A percentile compares a stretch with the other conserved stretches of the same genome.
Conservation (phyloP, 2,797 vertebrate genomes). For the Salmo trutta region DNA sequence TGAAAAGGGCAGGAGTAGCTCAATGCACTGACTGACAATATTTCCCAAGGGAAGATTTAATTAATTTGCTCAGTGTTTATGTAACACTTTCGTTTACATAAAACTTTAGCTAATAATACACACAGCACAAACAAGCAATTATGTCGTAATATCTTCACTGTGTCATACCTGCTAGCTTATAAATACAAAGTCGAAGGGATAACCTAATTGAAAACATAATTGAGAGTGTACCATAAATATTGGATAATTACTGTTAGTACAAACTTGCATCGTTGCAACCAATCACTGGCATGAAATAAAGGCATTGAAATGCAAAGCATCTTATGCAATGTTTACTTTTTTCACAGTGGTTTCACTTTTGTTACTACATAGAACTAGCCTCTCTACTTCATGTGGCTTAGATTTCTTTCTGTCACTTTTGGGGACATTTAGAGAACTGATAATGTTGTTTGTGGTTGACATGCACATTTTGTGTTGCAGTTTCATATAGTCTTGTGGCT, state of each 20-base stretch:
- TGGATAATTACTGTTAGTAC: not conserved
- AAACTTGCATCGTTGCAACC: not conserved
- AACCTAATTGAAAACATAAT: not conserved
- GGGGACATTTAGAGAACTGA: not conserved
- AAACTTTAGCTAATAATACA: not conserved
- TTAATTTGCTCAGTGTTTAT: too few species aligned
- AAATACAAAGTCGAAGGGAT: too few species aligned
- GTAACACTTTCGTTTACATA: too few species aligned
- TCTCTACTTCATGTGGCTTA: conserved; percentile 8
- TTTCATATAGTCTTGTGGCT: conserved; percentile 16
- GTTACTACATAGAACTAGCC: not conserved
- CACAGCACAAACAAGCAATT: not conserved
- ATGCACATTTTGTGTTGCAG: conserved; percentile 18
- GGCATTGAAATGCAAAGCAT: not conserved
- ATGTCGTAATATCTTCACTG: not conserved
- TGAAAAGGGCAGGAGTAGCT: too few species aligned
- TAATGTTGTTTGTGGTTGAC: conserved; percentile 50
- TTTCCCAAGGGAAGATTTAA: too few species aligned
- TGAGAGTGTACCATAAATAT: not conserved
- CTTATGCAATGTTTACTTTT: not conserved
- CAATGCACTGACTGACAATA: too few species aligned
- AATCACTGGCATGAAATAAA: not conserved
- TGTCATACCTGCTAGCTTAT: not conserved
- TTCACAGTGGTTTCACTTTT: conserved; percentile 42
- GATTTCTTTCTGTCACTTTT: conserved; percentile 38